Evolutionary conservation across 2,113 vertebrate species (phyloP), one percentile per base, ranked within the genome.

Genomic region (Hippocampus guttulatus): DNA sequence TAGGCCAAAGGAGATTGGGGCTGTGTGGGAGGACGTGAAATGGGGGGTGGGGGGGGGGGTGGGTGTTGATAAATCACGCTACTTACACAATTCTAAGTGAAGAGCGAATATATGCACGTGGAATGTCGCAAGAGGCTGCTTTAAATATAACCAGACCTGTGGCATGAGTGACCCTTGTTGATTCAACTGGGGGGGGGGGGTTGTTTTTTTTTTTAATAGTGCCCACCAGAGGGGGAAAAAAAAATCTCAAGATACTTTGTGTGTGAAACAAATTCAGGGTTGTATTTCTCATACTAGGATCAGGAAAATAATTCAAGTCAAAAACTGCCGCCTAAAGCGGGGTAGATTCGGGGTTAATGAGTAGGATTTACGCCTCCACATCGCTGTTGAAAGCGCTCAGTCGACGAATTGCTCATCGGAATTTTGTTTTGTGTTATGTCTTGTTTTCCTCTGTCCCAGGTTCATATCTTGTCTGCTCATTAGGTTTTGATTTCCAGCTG

Each of bases 21-120:
- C 77, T n/a, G 83, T 47, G 85, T 83, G 80, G 85, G 86, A 81
- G 81, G 77, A 80, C 52, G 68, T 76, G 77, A 79, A 81, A 2
- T 33, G 2, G 80, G 84, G 77, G 84, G 84, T 33, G 2, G 80
- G 84, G 77, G 84, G 84, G 76, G 79, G 77, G 76, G 51, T 2
- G 2, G 69, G 75, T 75, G 76, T 80, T 83, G 78, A 81, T 78
- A 83, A 85, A 80, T 67, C 71, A 74, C 61, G 76, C 69, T 30
- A 65, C 73, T 81, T 79, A 74, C 76, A 85, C 78, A 76, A 84
- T 76, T 60, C 69, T 74, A 71, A 81, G 71, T 61, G 67, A 60
- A 81, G 75, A 70, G 47, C 47, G 77, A 77, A 83, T 75, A 71
- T 66, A 75, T 71, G 73, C 3, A 61, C 40, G 23, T 27, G 49